Conservation (phyloP, 2,888 invertebrate species). For the Heliconius aoede region DNA sequence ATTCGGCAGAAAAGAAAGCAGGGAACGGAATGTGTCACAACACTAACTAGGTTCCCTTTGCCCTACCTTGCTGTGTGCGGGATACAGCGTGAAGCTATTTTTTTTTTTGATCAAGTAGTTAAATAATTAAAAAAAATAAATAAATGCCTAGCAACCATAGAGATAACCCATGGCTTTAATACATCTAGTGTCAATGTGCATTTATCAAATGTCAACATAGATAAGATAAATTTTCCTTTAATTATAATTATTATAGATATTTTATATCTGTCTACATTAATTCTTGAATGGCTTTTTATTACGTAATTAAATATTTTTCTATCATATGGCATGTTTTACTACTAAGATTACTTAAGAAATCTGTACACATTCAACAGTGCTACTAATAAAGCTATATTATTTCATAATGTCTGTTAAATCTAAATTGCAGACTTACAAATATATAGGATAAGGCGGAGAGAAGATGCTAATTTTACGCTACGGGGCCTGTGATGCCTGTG, state of each 20-base stretch:
- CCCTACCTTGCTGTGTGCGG: too few relatives aligned
- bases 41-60: too few relatives aligned
- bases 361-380: background rate
- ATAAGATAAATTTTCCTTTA: slow-evolving; percentile 71
- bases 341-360: background rate
- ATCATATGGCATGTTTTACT: background rate
- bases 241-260: slow-evolving; percentile 37
- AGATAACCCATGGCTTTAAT: slow-evolving; percentile 59
- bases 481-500: background rate
- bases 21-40: too few relatives aligned
- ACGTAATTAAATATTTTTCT: background rate
- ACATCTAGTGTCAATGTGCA: slow-evolving; percentile 56
- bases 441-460: background rate
- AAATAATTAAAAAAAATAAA: background rate
- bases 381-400: background rate
- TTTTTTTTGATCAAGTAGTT: background rate
- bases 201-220: slow-evolving; percentile 58
- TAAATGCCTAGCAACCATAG: slow-evolving; percentile 58
- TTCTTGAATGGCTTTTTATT: background rate
- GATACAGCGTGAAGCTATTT: too few relatives aligned
- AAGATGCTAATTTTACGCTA: too few relatives aligned
- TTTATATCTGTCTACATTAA: background rate
- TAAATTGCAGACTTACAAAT: background rate
- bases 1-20: too few relatives aligned
- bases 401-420: background rate